Percentiles rank a stretch among this genome's conserved stretches.
These are phyloP conservation scores for Psilopogon haemacephalus DNA, from an alignment of 2,113 vertebrate genomes.

Conservation along the genomic window DNA sequence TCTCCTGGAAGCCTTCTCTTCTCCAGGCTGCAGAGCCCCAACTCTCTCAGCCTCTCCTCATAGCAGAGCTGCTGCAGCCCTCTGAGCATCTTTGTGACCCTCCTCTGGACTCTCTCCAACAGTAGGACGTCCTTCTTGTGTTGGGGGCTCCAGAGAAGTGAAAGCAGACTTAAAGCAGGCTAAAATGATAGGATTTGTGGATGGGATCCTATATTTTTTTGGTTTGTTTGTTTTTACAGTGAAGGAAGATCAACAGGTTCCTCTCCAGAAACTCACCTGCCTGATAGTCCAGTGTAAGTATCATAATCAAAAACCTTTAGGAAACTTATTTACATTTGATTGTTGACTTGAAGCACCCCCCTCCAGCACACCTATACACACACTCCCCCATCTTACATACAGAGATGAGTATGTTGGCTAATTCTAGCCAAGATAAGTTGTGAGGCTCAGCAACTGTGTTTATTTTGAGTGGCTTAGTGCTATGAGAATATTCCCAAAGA, in stretches of 20 bases:
- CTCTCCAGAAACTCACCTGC: conserved; percentile 57
- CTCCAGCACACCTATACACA: accelerated
- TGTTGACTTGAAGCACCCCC: neutral
- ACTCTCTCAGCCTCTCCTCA: too few relatives aligned
- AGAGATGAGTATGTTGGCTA: neutral
- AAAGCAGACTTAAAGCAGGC: neutral
- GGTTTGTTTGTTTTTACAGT: conserved; percentile 65
- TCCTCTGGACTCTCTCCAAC: too few relatives aligned
- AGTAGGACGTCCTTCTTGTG: too few relatives aligned
- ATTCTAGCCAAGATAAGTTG: neutral
- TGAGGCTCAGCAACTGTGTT: neutral
- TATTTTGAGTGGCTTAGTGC: neutral
- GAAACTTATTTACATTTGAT: neutral
- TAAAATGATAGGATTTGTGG: neutral
- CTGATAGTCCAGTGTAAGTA: conserved; percentile 78
- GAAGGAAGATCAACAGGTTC: conserved; percentile 56
- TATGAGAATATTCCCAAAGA: neutral
- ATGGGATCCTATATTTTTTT: neutral
- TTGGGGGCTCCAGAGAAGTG: too few relatives aligned
- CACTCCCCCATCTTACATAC: neutral
- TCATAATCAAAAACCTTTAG: neutral
- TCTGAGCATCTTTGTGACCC: too few relatives aligned
- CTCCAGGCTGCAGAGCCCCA: too few relatives aligned
- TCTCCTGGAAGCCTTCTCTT: too few relatives aligned
- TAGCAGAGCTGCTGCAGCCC: too few relatives aligned